Evolutionary conservation across 2,113 vertebrate species (phyloP).

Genomic region (Arothron firmamentum): DNA sequence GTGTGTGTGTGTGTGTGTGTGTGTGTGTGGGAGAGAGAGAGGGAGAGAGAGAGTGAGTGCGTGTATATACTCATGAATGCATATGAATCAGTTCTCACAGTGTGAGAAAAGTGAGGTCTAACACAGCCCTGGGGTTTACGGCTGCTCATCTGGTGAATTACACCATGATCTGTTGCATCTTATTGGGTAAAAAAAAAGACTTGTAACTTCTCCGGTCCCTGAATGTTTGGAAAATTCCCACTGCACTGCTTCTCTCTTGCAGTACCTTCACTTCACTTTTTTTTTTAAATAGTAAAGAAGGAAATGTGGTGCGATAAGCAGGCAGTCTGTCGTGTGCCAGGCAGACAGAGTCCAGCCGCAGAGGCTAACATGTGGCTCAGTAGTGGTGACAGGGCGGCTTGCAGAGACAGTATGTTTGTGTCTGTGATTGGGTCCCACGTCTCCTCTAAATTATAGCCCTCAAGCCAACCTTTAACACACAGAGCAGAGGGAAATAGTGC

Average conservation of each 20-base stretch:
- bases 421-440: constrained; percentile 58
- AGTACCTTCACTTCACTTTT: not conserved
- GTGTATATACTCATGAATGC: constrained; percentile 18
- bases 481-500: constrained; percentile 13
- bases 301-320: constrained; percentile 28
- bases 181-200: constrained; percentile 38
- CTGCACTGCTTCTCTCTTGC: not conserved
- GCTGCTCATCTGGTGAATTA: constrained; percentile 58
- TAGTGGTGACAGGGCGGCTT: constrained; percentile 48
- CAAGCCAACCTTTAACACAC: constrained; percentile 47
- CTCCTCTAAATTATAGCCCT: constrained; percentile 59
- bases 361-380: constrained; percentile 57
- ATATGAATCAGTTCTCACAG: constrained; percentile 33
- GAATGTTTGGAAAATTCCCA: constrained; percentile 26
- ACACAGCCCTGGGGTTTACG: constrained; percentile 50
- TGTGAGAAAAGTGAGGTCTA: constrained; percentile 57
- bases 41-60: constrained; percentile 10
- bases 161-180: constrained; percentile 57
- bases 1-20: too few species aligned
- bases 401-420: constrained; percentile 45
- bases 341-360: constrained; percentile 57
- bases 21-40: too few species aligned
- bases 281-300: not conserved
- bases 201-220: constrained; percentile 21
- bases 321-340: constrained; percentile 51